Percentiles rank a stretch among this genome's conserved stretches.
Evolutionary conservation across 2,797 vertebrate species (phyloP).

Genomic region (Xiphophorus birchmanni): DNA sequence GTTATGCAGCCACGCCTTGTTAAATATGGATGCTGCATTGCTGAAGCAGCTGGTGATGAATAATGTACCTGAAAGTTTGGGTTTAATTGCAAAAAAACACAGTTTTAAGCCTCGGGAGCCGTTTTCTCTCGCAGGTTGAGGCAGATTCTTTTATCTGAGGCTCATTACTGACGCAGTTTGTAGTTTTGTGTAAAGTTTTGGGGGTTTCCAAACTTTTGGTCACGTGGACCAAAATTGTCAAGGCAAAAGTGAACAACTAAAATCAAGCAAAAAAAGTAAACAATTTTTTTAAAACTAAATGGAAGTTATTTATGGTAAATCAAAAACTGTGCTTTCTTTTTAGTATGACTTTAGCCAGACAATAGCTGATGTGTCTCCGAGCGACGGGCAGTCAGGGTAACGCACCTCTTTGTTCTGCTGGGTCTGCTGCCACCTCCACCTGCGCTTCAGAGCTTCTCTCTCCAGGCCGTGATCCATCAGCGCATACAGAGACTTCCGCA

Average conservation of each 20-base stretch:
- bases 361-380: background rate
- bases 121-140: background rate
- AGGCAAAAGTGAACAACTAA: too few relatives aligned
- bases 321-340: background rate
- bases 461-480: constrained; percentile 93
- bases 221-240: too few relatives aligned
- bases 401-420: constrained; percentile 98
- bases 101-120: background rate
- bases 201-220: too few relatives aligned
- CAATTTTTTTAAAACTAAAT: too few relatives aligned
- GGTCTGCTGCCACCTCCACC: constrained; percentile 97
- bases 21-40: background rate
- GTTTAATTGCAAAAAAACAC: background rate
- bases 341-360: background rate
- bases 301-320: too few relatives aligned
- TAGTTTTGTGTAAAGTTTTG: background rate
- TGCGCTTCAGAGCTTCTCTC: constrained; percentile 87
- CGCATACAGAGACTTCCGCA: constrained; percentile 90
- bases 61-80: background rate
- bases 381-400: background rate
- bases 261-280: too few relatives aligned
- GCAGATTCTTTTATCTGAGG: background rate
- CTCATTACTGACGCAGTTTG: background rate
- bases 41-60: background rate
- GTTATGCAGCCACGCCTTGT: background rate